Evolutionary conservation across 1,140 invertebrate species (phyloP).

Genomic region (Papilio machaon): DNA sequence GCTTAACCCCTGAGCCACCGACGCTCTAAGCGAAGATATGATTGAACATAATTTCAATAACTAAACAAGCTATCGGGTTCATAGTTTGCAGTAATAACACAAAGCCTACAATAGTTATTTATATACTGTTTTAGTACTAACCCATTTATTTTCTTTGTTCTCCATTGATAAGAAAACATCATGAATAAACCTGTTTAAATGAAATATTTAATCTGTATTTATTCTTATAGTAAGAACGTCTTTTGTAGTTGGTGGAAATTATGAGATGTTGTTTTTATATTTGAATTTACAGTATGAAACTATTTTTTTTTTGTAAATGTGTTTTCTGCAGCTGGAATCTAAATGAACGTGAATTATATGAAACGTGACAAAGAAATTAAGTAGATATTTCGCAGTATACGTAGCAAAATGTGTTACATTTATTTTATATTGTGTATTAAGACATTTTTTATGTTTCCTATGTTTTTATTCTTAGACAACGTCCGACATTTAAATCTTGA

Average conservation of each 20-base stretch:
- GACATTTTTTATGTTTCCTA: not conserved
- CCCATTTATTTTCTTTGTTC: not conserved
- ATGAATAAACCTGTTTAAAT: not conserved
- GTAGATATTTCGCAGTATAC: not conserved
- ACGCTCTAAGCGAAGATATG: no score
- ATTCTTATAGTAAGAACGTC: not conserved
- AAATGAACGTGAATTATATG: not conserved
- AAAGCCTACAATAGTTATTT: not conserved
- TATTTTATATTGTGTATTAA: no score
- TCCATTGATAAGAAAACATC: not conserved
- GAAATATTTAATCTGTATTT: not conserved
- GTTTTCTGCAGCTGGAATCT: not conserved
- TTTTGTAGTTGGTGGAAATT: no score
- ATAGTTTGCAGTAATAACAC: no score
- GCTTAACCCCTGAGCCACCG: no score
- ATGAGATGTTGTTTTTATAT: not conserved
- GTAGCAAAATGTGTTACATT: not conserved
- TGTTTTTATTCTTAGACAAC: not conserved
- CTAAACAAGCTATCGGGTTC: no score
- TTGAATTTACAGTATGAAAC: not conserved
- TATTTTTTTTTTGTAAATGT: not conserved
- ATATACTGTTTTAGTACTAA: not conserved
- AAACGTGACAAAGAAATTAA: conserved; percentile 2
- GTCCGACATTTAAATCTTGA: not conserved
- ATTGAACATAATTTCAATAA: no score